Conservation (phyloP, 2,888 invertebrate genomes). For the Cephalotes varians region DNA sequence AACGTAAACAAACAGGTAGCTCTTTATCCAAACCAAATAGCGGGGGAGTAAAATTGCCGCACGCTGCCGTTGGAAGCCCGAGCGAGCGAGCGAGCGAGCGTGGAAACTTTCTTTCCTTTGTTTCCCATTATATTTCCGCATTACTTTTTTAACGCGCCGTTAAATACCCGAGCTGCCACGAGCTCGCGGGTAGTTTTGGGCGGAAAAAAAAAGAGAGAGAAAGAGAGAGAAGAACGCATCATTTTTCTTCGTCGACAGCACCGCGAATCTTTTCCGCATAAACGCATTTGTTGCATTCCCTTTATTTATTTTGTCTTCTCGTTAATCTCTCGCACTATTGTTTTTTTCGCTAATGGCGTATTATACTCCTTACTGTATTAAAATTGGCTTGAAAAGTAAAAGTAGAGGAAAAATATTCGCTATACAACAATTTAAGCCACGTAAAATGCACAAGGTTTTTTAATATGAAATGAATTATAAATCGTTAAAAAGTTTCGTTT, state of each 20-base stretch:
- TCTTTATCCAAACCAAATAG: conserved; percentile 80
- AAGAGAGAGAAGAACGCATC: conserved; percentile 11
- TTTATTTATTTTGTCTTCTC: conserved; percentile 19
- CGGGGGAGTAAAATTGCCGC: conserved; percentile 77
- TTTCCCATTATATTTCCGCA: conserved; percentile 72
- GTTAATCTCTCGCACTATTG: conserved; percentile 27
- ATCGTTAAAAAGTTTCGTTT: background rate
- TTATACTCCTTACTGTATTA: conserved; percentile 7
- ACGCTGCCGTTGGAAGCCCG: conserved; percentile 58
- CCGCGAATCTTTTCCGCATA: conserved; percentile 43
- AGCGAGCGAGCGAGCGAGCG: conserved; percentile 66
- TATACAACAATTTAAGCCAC: background rate
- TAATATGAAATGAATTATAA: background rate
- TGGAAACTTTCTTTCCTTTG: conserved; percentile 75
- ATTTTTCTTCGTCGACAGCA: conserved; percentile 50
- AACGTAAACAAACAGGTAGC: conserved; percentile 82
- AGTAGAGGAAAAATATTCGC: background rate
- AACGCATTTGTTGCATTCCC: conserved; percentile 33
- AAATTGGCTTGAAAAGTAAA: conserved; percentile 27
- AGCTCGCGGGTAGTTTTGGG: conserved; percentile 67
- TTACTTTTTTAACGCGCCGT: conserved; percentile 74
- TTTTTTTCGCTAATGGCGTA: background rate
- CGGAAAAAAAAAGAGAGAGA: conserved; percentile 45
- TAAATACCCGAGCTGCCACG: conserved; percentile 71
- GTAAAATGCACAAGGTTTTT: background rate